A percentile compares a stretch with the other conserved stretches of the same genome.
Conservation (phyloP, 2,113 vertebrate genomes). For the Rousettus leschenaultii region DNA sequence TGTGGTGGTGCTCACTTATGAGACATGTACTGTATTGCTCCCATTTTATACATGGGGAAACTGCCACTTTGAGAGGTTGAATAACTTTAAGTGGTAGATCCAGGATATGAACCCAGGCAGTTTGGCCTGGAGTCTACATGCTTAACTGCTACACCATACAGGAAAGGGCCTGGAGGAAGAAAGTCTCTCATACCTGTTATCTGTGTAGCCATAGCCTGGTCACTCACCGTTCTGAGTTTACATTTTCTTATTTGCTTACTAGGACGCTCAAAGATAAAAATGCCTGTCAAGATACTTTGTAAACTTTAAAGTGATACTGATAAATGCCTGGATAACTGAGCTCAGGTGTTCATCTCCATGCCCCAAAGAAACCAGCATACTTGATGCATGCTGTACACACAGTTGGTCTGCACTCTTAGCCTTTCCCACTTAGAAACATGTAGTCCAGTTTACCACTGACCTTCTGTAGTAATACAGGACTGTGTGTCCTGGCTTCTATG, state of each 20-base stretch:
- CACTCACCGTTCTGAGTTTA: background rate
- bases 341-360: background rate
- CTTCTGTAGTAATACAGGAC: background rate
- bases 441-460: background rate
- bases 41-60: background rate
- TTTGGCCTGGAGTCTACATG: background rate
- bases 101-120: background rate
- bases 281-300: accelerated
- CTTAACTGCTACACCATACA: background rate
- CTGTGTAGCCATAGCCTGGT: background rate
- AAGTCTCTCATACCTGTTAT: background rate
- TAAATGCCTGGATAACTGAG: background rate
- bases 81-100: background rate
- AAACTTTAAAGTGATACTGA: background rate
- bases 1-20: background rate
- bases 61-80: background rate
- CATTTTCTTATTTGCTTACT: background rate
- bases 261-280: background rate
- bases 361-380: background rate
- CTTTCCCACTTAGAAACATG: background rate
- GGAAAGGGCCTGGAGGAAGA: background rate
- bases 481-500: background rate
- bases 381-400: background rate
- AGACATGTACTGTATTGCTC: background rate
- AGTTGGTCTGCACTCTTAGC: too few species aligned